Evolutionary conservation across 2,888 invertebrate species (phyloP), one percentile per base, ranked within the genome.

Genomic region (Timandra comae): DNA sequence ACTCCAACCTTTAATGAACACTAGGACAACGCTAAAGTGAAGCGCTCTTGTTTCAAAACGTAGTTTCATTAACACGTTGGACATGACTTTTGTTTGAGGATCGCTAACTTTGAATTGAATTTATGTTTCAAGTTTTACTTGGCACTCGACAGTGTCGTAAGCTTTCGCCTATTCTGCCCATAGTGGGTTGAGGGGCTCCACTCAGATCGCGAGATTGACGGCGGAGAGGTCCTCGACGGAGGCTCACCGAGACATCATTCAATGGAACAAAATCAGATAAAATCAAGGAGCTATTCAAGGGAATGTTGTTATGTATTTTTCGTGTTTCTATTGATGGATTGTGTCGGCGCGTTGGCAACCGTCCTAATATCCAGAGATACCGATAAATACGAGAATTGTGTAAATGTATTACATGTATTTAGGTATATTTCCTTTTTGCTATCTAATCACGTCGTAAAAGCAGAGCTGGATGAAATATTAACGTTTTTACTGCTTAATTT

Each of bases 1-100:
- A 57, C 63, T 63, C 56, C 55, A 49, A 57, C 53, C 57, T 59
- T 56, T 64, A 64, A 64, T 64, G 65, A 64, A 63, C 54, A 47
- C 56, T 54, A 63, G 60, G 61, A 61, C 62, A 63, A 56, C 60
- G 58, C 59, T 63, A 55, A 54, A 63, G 60, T 56, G 61, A 57
- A 61, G 61, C 46, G 48, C 52, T 56, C 63, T 63, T 61, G 54
- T 56, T 56, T 46, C 55, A 54, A 47, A 58, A 58, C 52, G 56
- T 42, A 40, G 57, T 57, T 62, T 54, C 55, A 55, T 61, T 59
- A 53, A 43, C 55, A 51, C 52, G 43, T 59, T 46, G 56, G 52
- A 56, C 50, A 53, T 39, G 46, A 45, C 53, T 52, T 56, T 53
- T 53, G 41, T 21, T 10, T 19, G 35, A 10, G 23, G 16, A 16